A percentile compares a stretch with the other conserved stretches of the same genome.
These are phyloP conservation scores for Gambusia affinis DNA, from an alignment of 2,113 vertebrate species.

Conservation along the genomic window DNA sequence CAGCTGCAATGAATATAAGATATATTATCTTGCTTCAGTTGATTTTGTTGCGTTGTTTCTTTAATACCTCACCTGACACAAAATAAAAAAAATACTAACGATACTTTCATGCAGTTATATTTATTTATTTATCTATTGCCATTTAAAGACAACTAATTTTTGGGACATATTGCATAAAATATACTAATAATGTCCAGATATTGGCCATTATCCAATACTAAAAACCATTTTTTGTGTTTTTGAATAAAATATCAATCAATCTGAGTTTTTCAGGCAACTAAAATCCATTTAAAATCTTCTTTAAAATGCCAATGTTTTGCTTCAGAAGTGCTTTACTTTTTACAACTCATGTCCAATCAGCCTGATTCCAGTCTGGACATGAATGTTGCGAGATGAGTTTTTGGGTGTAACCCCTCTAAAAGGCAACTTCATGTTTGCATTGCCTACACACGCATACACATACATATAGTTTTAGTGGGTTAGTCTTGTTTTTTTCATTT, in stretches of 20 bases:
- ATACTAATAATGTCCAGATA: no score
- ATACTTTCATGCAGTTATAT: not conserved
- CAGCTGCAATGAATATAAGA: not conserved
- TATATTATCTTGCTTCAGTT: not conserved
- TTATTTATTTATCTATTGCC: not conserved
- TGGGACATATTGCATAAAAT: no score
- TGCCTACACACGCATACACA: not conserved
- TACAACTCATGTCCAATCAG: slow-evolving; percentile 12
- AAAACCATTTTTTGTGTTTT: not conserved
- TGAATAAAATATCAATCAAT: not conserved
- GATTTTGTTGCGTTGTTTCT: not conserved
- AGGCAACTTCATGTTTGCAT: slow-evolving; percentile 34
- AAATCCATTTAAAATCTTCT: not conserved
- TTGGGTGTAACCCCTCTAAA: slow-evolving; percentile 59
- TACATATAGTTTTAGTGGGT: slow-evolving; percentile 1
- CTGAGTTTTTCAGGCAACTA: not conserved
- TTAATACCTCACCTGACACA: not conserved
- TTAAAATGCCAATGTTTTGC: not conserved
- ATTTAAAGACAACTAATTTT: no score
- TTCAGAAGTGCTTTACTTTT: not conserved
- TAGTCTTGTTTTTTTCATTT: not conserved
- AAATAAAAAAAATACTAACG: not conserved
- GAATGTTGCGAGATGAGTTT: slow-evolving; percentile 31
- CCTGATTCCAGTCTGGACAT: slow-evolving; percentile 37
- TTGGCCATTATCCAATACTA: not conserved